Evolutionary conservation across 2,888 invertebrate species (phyloP).

Genomic region (Scaeva pyrastri): DNA sequence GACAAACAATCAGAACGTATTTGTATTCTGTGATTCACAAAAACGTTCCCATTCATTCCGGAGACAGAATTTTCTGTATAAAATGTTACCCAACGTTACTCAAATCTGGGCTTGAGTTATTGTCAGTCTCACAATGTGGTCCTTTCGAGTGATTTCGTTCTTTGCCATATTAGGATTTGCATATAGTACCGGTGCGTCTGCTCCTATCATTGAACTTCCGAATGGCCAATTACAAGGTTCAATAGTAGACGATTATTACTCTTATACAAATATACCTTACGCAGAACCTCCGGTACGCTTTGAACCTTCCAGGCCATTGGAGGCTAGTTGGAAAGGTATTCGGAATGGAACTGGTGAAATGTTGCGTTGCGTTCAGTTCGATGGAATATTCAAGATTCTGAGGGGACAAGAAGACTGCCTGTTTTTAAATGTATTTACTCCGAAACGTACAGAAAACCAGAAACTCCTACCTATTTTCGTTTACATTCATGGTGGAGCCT

Average conservation of each 20-base stretch:
- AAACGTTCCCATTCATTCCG: neutral
- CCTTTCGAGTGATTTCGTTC: neutral
- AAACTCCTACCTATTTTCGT: slow-evolving; percentile 86
- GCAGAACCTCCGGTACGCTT: slow-evolving; percentile 87
- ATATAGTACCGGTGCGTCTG: neutral
- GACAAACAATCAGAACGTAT: too few species aligned
- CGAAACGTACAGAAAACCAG: slow-evolving; percentile 77
- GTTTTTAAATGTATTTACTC: slow-evolving; percentile 87
- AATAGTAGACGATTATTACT: slow-evolving; percentile 82
- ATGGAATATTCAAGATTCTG: slow-evolving; percentile 31
- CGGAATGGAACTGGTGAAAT: slow-evolving; percentile 84
- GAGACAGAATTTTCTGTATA: neutral
- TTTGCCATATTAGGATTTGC: neutral
- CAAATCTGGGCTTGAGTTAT: too few species aligned
- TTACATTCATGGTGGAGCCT: slow-evolving; percentile 88
- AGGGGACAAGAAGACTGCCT: slow-evolving; percentile 86
- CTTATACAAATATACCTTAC: slow-evolving; percentile 88
- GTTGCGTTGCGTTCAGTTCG: slow-evolving; percentile 73
- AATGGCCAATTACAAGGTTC: slow-evolving; percentile 76
- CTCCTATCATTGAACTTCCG: slow-evolving; percentile 58
- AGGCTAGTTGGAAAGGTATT: slow-evolving; percentile 68
- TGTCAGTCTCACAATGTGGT: slow-evolving; percentile 3
- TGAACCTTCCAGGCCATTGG: slow-evolving; percentile 80
- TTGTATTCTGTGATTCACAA: too few species aligned
- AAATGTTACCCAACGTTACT: neutral